Evolutionary conservation across 2,888 invertebrate genomes (phyloP).

Genomic region (Ennomos erosarius): DNA sequence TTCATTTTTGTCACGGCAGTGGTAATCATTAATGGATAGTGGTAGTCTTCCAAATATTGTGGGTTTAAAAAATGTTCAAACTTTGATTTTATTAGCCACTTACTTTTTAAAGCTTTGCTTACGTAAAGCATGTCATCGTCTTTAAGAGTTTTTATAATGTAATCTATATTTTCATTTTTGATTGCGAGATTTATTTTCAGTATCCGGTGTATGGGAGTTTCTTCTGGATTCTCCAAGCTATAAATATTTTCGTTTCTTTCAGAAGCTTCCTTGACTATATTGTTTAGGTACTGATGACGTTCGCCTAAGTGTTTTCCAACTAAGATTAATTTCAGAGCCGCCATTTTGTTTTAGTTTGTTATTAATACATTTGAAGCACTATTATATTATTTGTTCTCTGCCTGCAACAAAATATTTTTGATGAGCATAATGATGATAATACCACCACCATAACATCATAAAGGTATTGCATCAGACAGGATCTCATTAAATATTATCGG

Average conservation of each 20-base stretch:
- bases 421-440: no score
- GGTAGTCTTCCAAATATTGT: constrained; percentile 53
- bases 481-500: no score
- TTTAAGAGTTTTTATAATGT: constrained; percentile 60
- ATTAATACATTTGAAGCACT: no score
- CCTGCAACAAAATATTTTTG: no score
- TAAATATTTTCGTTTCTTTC: constrained; percentile 18
- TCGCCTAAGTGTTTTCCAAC: constrained; percentile 56
- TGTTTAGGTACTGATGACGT: constrained; percentile 57
- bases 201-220: constrained; percentile 56
- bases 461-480: no score
- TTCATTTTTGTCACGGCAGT: constrained; percentile 51
- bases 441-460: no score
- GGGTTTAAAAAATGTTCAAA: constrained; percentile 59
- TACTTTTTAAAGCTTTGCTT: constrained; percentile 61
- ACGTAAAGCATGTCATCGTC: constrained; percentile 68
- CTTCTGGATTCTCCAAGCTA: constrained; percentile 42
- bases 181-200: constrained; percentile 70
- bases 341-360: not conserved
- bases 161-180: constrained; percentile 55
- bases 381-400: no score
- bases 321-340: constrained; percentile 50
- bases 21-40: constrained; percentile 63
- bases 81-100: constrained; percentile 59
- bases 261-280: constrained; percentile 46